Base-by-base conservation (phyloP, 1,140 invertebrate genomes). In the Manduca sexta region DNA sequence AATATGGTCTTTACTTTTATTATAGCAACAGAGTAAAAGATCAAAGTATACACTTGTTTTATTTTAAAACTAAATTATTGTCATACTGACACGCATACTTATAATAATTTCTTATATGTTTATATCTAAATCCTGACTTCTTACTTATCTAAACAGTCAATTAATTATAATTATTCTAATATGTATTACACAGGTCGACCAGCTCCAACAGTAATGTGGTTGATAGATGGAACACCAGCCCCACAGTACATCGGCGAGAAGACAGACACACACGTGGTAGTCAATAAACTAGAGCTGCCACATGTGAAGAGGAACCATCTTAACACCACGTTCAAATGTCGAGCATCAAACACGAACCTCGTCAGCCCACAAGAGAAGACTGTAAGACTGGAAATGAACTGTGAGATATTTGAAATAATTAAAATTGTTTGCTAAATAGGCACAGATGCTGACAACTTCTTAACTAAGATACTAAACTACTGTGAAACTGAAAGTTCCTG, bases 321-420 rank as follows among this genome's bases (percentile, higher is more conserved):
- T 35, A 94, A 95, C 73, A 92, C 92, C 7, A 93, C 92, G 3
- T 94, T 92, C 83, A 95, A 93, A 76, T 96, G 95, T 76, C 91
- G 92, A 70, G 95, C 94, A 0, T 91, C 91, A 41, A 97, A 96
- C 74, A 95, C 94, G 12, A 93, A 95, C 64, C 89, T 95, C 17
- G 93, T 93, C 69, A 90, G 91, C 59, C 93, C 94, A 0, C 88
- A 91, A 38, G 93, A 94, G 74, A 92, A 92, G 71, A 92, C 90
- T 46, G 91, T 94, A 56, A 84, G 93, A 60, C 86, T 95, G 63
- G 93, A 95, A 78, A 89, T 95, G 85, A 89, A 93, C 65, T 84
- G 94, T 95, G 80, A 92, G 92, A 92, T 67, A 51, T 44, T 33
- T 31, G 30, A 42, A 34, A 21, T 10, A 39, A 45, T 42, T n/a